Base-by-base conservation (phyloP, 2,888 invertebrate species). In the Cheiracanthium punctorium region DNA sequence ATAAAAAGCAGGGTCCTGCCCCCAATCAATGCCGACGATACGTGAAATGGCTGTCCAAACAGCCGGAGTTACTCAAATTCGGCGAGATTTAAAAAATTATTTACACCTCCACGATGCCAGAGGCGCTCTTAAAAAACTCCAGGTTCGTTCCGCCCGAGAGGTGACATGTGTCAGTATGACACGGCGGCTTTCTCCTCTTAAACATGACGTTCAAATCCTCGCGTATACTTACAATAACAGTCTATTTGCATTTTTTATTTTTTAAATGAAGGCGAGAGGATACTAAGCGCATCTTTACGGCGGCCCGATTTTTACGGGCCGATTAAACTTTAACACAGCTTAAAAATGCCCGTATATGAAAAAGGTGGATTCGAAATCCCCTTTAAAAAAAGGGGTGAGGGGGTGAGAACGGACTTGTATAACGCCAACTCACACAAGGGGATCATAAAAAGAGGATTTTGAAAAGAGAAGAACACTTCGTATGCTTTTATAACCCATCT, bases 31-130 rank as follows among this genome's bases (percentile, higher is more conserved):
- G 17, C 10, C 17, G 48, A 17, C 48, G 48, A 41, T 37, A 52
- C 24, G 24, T n/a, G 30, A 70, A 70, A 77, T 77, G 43, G 69
- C 70, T 70, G 14, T 32, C 32, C n/a, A 70, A 52, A 48, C 32
- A 52, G 52, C 69, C 12, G 48, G 70, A 37, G 29, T 69, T n/a
- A n/a, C n/a, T 30, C n/a, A n/a, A 70, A 32, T 32, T 10, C 70
- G n/a, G 29, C 14, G 32, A 64, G 79, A 79, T 79, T 79, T 79
- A 32, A 58, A n/a, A 58, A 37, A 71, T 79, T 71, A 79, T 70
- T 71, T 17, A 70, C 79, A 70, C 70, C 58, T 52, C 30, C 14
- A 12, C 52, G 58, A 28, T 20, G 37, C 41, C 43, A n/a, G 71
- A 33, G 28, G n/a, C n/a, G n/a, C n/a, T n/a, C 43, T 71, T 71